Evolutionary conservation across 1,140 invertebrate species (phyloP), one percentile per base, ranked within the genome.

Genomic region (Plodia interpunctella): DNA sequence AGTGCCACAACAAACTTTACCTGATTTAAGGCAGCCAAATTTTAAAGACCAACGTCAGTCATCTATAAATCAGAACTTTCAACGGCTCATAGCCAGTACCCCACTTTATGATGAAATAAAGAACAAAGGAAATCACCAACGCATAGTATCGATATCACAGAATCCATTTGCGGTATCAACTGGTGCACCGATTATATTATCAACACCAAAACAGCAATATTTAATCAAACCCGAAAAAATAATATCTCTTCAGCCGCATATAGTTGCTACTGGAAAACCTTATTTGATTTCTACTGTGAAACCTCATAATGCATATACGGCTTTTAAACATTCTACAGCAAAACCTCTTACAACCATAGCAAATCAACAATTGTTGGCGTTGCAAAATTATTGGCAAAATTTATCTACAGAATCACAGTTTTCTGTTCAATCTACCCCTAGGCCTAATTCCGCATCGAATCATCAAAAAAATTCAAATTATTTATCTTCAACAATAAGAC

Each of bases 11-110:
- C 62, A 70, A 58, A 70, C 68, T 59, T 54, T 63, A 65, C 73
- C 80, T 17, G 85, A 82, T 58, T 55, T 85, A 11, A 80, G 79
- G 25, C 80, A 80, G 19, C 84, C 86, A 18, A 85, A 87, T 63
- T 87, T 87, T 67, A 79, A 83, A 56, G 86, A 87, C 55, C 80
- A 89, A 57, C 71, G 86, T 13, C 74, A 80, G 60, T 66, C 87
- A 50, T 79, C 84, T 19, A 66, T 89, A 19, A 81, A 60, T 38
- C 78, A 82, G 53, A 89, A 70, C 60, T 89, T 87, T 59, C 76
- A 72, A 38, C 66, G 60, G 60, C 70, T 70, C 53, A 62, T 63
- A 19, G 65, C 66, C 15, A 62, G 44, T 60, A 74, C 55, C 62
- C 66, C 68, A 56, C 62, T 58, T 35, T 49, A 62, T 17, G 49